Evolutionary conservation across 1,140 invertebrate genomes (phyloP).

Genomic region (Pseudomyrmex cubaensis): DNA sequence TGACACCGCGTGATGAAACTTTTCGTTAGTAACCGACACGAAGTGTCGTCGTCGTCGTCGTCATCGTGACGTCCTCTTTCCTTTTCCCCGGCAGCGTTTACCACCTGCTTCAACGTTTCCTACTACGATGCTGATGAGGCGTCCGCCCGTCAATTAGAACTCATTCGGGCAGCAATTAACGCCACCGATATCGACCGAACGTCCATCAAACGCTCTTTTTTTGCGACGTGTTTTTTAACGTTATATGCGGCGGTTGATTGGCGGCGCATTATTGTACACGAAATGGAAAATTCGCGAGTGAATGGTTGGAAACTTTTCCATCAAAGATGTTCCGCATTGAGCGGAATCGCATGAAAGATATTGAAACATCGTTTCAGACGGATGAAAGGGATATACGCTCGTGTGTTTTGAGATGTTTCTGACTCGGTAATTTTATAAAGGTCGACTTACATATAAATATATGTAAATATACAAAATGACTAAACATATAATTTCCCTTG

Average conservation of each 20-base stretch:
- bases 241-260: not conserved
- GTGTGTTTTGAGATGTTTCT: no score
- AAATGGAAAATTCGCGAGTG: not conserved
- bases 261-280: constrained; percentile 2
- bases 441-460: no score
- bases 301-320: not conserved
- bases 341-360: no score
- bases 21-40: constrained; percentile 48
- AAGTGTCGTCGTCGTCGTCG: constrained; percentile 30
- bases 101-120: constrained; percentile 57
- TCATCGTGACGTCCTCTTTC: constrained; percentile 16
- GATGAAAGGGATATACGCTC: no score
- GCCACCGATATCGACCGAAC: constrained; percentile 47
- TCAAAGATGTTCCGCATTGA: no score
- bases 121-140: constrained; percentile 67
- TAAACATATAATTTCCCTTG: no score
- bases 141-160: constrained; percentile 71
- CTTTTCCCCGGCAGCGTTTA: not conserved
- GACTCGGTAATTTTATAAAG: no score
- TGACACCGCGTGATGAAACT: constrained; percentile 64
- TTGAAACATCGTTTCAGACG: no score
- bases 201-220: constrained; percentile 30
- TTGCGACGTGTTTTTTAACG: not conserved
- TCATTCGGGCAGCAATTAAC: constrained; percentile 69
- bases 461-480: no score